Conservation (phyloP, 2,888 invertebrate species). For the Acanthosepion lycidas region DNA sequence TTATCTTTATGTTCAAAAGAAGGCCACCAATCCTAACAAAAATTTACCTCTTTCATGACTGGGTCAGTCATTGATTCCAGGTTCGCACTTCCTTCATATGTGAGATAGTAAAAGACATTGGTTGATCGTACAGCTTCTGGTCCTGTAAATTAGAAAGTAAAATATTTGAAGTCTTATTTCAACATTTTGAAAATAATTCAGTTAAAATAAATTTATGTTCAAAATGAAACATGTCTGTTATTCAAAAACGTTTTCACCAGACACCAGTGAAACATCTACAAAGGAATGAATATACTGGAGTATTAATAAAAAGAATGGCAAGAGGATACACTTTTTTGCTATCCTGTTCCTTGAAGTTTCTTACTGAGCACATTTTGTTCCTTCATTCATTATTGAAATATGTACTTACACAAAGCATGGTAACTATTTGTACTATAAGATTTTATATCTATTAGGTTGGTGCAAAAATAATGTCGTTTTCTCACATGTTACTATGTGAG, state of each 20-base stretch:
- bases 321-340: no score
- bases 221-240: neutral
- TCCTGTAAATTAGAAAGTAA: constrained; percentile 75
- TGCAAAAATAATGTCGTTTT: no score
- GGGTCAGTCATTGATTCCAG: constrained; percentile 91
- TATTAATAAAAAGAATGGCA: no score
- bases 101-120: constrained; percentile 99
- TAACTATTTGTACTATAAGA: neutral
- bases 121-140: constrained; percentile 98
- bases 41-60: constrained; percentile 86
- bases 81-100: constrained; percentile 98
- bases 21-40: neutral
- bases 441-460: no score
- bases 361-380: no score
- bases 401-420: neutral
- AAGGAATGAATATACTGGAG: neutral
- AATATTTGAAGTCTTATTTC: neutral
- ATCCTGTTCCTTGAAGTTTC: no score
- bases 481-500: no score
- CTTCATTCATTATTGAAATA: no score
- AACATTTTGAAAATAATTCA: no score
- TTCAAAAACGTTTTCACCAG: neutral
- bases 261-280: neutral
- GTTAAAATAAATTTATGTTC: neutral
- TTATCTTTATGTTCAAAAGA: no score